phyloP scores from a whole-genome alignment of 2,888 invertebrate genomes.

The Heliconius charithonia region DNA sequence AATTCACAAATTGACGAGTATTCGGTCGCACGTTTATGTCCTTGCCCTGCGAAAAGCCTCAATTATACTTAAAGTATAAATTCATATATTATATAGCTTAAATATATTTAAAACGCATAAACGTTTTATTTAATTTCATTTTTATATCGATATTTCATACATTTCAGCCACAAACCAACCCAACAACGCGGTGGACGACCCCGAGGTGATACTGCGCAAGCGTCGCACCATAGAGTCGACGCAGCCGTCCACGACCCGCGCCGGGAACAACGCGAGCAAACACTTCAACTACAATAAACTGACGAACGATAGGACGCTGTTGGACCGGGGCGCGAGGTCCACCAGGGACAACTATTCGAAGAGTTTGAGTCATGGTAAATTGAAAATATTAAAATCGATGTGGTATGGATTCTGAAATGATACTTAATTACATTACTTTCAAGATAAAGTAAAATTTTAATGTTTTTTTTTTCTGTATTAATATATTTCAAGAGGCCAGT shows the following conservation, averaged over 20 bases:
- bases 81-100: not conserved
- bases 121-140: not conserved
- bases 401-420: not conserved
- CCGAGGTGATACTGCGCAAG: conserved; percentile 65
- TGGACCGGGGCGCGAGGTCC: conserved; percentile 54
- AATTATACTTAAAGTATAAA: not conserved
- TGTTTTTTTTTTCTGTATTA: too few relatives aligned
- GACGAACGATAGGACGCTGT: conserved; percentile 85
- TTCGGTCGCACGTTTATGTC: too few relatives aligned
- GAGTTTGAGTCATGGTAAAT: conserved; percentile 69
- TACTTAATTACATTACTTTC: too few relatives aligned
- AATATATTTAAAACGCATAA: not conserved
- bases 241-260: conserved; percentile 69
- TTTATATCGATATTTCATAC: conserved; percentile 20
- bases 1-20: too few relatives aligned
- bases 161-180: conserved; percentile 46
- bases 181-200: conserved; percentile 61
- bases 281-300: conserved; percentile 94
- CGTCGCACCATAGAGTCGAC: conserved; percentile 77
- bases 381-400: not conserved
- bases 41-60: too few relatives aligned
- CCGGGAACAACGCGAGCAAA: conserved; percentile 78
- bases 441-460: too few relatives aligned
- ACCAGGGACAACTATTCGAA: conserved; percentile 67
- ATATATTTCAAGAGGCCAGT: too few relatives aligned